Evolutionary conservation across 2,888 invertebrate species (phyloP).

Genomic region (Nycteola revayana): DNA sequence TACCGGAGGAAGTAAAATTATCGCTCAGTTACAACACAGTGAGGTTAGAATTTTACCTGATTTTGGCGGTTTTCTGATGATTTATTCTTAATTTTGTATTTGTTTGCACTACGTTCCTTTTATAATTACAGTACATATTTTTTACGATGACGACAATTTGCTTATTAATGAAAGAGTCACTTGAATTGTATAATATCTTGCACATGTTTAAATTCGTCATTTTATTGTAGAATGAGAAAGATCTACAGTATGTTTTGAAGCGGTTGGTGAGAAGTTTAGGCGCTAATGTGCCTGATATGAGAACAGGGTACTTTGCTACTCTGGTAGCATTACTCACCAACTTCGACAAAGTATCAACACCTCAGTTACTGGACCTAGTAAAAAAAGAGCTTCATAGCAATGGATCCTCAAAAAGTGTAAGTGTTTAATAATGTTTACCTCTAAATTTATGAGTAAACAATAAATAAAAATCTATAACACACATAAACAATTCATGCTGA

Average conservation of each 20-base stretch:
- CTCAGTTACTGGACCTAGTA: constrained; percentile 81
- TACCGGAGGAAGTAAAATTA: constrained; percentile 66
- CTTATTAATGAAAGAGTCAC: no score
- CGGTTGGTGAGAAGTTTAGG: constrained; percentile 88
- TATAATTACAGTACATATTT: no score
- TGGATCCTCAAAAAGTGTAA: constrained; percentile 85
- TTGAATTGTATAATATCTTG: no score
- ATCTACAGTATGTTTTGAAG: constrained; percentile 85
- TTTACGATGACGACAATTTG: no score
- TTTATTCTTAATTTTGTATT: no score
- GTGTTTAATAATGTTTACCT: constrained; percentile 34
- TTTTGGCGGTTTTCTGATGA: no score
- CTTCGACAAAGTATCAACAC: constrained; percentile 69
- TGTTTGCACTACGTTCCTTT: no score
- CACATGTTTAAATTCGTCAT: no score
- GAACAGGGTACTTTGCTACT: constrained; percentile 86
- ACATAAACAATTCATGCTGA: no score
- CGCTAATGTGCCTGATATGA: constrained; percentile 83
- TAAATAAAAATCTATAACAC: no score
- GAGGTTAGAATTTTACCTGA: constrained; percentile 60
- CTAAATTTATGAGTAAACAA: no score
- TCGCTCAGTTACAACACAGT: constrained; percentile 56
- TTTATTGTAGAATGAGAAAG: constrained; percentile 84
- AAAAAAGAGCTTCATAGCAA: constrained; percentile 85
- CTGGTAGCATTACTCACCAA: constrained; percentile 83